These are phyloP conservation scores for Saturnia pavonia DNA, from an alignment of 2,888 invertebrate genomes.

Conservation along the genomic window DNA sequence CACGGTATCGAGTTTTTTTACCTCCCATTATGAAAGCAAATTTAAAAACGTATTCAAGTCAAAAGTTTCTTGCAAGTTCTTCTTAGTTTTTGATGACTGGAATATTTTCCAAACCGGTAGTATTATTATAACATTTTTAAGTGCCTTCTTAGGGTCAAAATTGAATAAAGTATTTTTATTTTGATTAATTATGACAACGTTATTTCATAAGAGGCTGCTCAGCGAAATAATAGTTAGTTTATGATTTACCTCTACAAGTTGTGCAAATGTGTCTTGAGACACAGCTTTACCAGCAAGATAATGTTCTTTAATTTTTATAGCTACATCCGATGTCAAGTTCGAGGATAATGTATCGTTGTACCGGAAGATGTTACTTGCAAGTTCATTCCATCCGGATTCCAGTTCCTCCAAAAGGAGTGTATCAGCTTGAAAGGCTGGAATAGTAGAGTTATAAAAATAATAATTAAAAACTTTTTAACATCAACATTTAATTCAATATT, in stretches of 20 bases:
- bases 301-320: constrained; percentile 77
- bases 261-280: constrained; percentile 65
- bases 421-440: constrained; percentile 57
- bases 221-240: not conserved
- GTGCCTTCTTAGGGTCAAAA: no score
- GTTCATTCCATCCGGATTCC: constrained; percentile 80
- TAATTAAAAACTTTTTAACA: no score
- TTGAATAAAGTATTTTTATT: no score
- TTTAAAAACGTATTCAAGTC: no score
- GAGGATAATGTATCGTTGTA: constrained; percentile 82
- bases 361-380: constrained; percentile 83
- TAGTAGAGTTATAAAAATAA: not conserved
- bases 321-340: constrained; percentile 64
- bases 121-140: no score
- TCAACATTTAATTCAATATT: no score
- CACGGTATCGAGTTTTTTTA: no score
- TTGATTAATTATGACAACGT: no score
- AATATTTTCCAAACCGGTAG: no score
- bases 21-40: no score
- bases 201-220: not conserved
- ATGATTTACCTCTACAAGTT: constrained; percentile 60
- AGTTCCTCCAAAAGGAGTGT: constrained; percentile 73
- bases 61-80: no score
- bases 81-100: no score
- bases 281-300: constrained; percentile 80